Evolutionary conservation across 2,113 vertebrate genomes (phyloP), one percentile per base, ranked within the genome.

Genomic region (Cottus gobio): DNA sequence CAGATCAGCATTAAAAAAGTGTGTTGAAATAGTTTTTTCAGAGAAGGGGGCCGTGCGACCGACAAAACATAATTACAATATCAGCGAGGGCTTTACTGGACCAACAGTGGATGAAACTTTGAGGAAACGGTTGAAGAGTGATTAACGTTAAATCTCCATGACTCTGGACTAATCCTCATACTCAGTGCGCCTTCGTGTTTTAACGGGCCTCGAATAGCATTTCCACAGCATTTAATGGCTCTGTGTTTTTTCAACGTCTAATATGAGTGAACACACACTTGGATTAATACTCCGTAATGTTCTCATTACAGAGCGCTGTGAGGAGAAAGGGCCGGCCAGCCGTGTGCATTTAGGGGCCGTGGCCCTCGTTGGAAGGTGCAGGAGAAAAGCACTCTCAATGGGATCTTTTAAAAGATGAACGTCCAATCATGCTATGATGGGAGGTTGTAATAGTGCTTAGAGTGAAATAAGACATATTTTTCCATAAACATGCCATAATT

Each of bases 401-500:
- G 36, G 63, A 64, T 66, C 54, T 73, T 70, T 74, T 71, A 2
- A 54, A 44, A 68, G 48, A 77, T 62, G 57, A 85, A 70, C 67
- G 64, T 80, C 75, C 81, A 88, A 85, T 84, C 80, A 84, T 63
- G 60, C 61, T 28, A 30, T 72, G 71, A 82, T 60, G 30, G 83
- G 79, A 73, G 79, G 68, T 69, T 69, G 73, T 82, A 83, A 87
- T 70, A 75, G 71, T 82, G 72, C 82, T 58, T 31, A 52, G 67
- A 83, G 74, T 74, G 83, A 87, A 93, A 88, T 83, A 92, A 92
- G 87, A 82, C 66, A 54, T 75, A 76, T 93, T 90, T 87, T 84
- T 90, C 89, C 75, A 91, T 92, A 91, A 94, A 94, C 92, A 92
- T 79, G 80, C 46, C 46, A 34, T 91, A 93, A 94, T 93, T 94